Base-by-base conservation (phyloP, 2,888 invertebrate genomes). In the Drosophila meridiana region DNA sequence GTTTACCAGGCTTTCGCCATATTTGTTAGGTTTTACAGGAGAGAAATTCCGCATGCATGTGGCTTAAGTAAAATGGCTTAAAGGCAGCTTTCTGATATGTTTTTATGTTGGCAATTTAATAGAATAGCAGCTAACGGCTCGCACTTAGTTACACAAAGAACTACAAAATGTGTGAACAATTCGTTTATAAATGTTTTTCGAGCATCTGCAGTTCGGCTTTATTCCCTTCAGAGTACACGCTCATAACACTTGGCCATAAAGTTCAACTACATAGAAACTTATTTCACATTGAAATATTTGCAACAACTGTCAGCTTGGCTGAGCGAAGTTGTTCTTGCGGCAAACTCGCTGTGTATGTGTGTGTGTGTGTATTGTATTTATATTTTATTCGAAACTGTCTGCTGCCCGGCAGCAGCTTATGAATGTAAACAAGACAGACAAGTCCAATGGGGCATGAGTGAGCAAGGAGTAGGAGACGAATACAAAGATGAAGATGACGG, bases 1-100 rank as follows among this genome's bases (percentile, higher is more conserved):
- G 81, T 83, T 86, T 84, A 80, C 83, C 66, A 53, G 58, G 67
- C 74, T 67, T 68, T 67, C 71, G 60, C 66, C 67, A 74, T 58
- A 69, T 73, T 60, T 52, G 40, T 42, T 59, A 63, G 30, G 62
- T 42, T 48, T 36, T 14, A 47, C 5, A 34, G 13, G 9, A 14
- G 13, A 40, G 34, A 34, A 34, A 40, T 48, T 26, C 36, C 48
- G 34, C 50, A 38, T 32, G 65, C 73, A 60, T 40, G 43, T 58
- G 57, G 43, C 14, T 40, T 30, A 56, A 28, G 40, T 45, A 56
- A 42, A 13, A 50, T 38, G 68, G 26, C 56, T 61, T 61, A 55
- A 76, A 70, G 57, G 11, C 36, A 48, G 40, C 36, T 57, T 56
- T 45, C 1, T 14, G 30, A 58, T n/a, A 60, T 42, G 32, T 13